Conservation (phyloP, 2,888 invertebrate genomes). For the Cephus pygmeus region DNA sequence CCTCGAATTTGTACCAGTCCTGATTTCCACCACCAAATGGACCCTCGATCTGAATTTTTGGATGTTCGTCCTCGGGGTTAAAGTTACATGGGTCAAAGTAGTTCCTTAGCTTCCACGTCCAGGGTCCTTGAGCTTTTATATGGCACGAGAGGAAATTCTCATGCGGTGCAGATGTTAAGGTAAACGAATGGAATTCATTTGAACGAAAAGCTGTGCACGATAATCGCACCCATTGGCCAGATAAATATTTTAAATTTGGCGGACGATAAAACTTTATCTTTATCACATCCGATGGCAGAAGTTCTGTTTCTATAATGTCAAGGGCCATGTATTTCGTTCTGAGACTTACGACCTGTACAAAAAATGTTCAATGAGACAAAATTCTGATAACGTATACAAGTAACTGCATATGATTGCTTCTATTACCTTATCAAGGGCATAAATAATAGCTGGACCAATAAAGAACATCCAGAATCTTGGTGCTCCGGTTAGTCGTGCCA, state of each 20-base stretch:
- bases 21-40: conserved; percentile 98
- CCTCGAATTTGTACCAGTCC: conserved; percentile 98
- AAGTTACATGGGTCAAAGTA: conserved; percentile 94
- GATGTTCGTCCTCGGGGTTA: conserved; percentile 82
- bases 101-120: conserved; percentile 97
- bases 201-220: conserved; percentile 91
- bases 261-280: conserved; percentile 96
- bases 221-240: conserved; percentile 94
- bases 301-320: conserved; percentile 92
- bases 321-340: conserved; percentile 91
- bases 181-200: conserved; percentile 95
- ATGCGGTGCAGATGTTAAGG: conserved; percentile 94
- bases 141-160: conserved; percentile 95
- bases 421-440: conserved; percentile 85
- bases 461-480: conserved; percentile 96
- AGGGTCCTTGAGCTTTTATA: conserved; percentile 92
- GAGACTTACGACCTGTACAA: conserved; percentile 83
- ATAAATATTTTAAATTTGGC: conserved; percentile 92
- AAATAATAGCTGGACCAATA: conserved; percentile 89
- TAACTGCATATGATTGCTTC: background rate
- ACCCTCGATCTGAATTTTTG: conserved; percentile 91
- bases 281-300: conserved; percentile 93
- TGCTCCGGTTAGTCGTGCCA: conserved; percentile 91
- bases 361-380: background rate
- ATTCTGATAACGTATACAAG: background rate